Base-by-base conservation (phyloP, 2,888 invertebrate species). In the Pristionchus entomophagus region DNA sequence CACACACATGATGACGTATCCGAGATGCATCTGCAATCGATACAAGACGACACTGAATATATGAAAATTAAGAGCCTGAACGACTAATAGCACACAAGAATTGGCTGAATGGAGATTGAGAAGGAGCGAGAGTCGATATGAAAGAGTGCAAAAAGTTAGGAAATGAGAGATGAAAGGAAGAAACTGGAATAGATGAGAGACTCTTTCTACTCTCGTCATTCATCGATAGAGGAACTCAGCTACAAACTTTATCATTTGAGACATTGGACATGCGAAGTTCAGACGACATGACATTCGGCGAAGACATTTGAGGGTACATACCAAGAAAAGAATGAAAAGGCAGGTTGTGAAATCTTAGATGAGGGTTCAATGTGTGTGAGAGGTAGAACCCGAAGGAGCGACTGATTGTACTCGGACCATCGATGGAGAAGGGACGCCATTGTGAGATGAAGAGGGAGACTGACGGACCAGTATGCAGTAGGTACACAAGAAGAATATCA, bases 211-310 rank as follows among this genome's bases (percentile, higher is more conserved):
- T 22, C 35, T 35, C 65, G 5, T 62, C 29, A 29, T 32, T 12
- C 35, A 65, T 65, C n/a, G 35, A 35, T 65, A 8, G 45, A 45
- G 45, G 8, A 45, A 35, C 35, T 65, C 17, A 65, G 19, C 65
- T 65, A 65, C 65, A 65, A n/a, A 65, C 32, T 65, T 65, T 65
- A 65, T 65, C 65, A 62, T 32, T n/a, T 14, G 62, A 45, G 45
- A 45, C 45, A 45, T 14, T 6, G 45, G 35, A 8, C n/a, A n/a
- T n/a, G n/a, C 5, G n/a, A 35, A 65, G 65, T 35, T 12, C 14
- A 35, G 19, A 35, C 3, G 0, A 65, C 3, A 35, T 22, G 59
- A 65, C 65, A 35, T 65, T 35, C 8, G 19, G 65, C 22, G 14
- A 65, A 32, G 35, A 35, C 32, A 65, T 65, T 35, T 29, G 29